Evolutionary conservation across 1,140 invertebrate species (phyloP).

Genomic region (Achroia grisella): DNA sequence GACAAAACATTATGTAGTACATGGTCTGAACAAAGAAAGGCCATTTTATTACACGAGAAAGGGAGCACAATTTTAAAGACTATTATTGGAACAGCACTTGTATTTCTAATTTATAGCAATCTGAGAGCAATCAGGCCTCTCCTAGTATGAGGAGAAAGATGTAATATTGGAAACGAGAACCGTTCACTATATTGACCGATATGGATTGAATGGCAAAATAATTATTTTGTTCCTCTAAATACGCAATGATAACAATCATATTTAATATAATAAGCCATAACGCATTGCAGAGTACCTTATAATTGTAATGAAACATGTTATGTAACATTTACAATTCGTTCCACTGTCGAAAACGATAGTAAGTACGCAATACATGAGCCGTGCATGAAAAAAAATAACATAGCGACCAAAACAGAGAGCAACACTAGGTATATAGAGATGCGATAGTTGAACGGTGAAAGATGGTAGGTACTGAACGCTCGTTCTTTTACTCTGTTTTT

Average conservation of each 20-base stretch:
- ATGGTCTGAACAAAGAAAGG: conserved; percentile 61
- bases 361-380: conserved; percentile 17
- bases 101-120: conserved; percentile 69
- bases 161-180: conserved; percentile 50
- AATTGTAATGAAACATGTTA: background rate
- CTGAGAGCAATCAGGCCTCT: conserved; percentile 55
- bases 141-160: conserved; percentile 52
- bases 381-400: conserved; percentile 32
- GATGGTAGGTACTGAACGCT: conserved; percentile 61
- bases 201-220: conserved; percentile 21
- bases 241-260: no score
- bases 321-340: conserved; percentile 8
- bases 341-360: conserved; percentile 20
- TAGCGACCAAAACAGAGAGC: conserved; percentile 23
- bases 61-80: conserved; percentile 65
- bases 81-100: conserved; percentile 50
- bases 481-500: conserved; percentile 61
- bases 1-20: conserved; percentile 33
- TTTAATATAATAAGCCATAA: no score
- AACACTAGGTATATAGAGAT: conserved; percentile 42
- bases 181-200: conserved; percentile 39
- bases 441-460: conserved; percentile 66
- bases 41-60: conserved; percentile 66
- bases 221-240: conserved; percentile 5
- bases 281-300: no score